Percentiles rank a stretch among this genome's conserved stretches.
phyloP scores from a whole-genome alignment of 2,888 invertebrate species.

The Oasisia sp. region DNA sequence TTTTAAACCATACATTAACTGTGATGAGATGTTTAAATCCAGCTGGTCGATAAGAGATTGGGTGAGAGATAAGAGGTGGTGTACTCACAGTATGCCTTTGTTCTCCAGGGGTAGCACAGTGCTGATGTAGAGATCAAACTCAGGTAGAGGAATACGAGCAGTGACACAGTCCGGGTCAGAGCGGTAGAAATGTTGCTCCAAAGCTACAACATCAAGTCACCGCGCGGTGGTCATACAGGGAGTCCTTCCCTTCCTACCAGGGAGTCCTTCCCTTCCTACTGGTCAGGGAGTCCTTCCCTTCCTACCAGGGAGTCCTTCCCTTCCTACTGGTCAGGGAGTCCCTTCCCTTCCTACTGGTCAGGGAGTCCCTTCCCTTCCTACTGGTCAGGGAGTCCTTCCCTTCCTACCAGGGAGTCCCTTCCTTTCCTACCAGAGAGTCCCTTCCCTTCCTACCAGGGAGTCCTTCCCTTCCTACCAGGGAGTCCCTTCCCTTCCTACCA shows the following conservation, averaged over 20 bases:
- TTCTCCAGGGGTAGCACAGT: slow-evolving; percentile 64
- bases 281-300: no score
- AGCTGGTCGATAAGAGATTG: background rate
- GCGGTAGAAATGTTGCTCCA: slow-evolving; percentile 72
- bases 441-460: no score
- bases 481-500: no score
- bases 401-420: no score
- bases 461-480: no score
- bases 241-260: background rate
- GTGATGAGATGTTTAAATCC: background rate
- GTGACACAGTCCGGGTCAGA: slow-evolving; percentile 75
- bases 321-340: no score
- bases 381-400: no score
- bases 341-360: no score
- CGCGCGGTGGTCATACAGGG: background rate
- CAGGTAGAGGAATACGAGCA: slow-evolving; percentile 74
- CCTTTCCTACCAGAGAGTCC: no score
- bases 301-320: no score
- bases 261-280: background rate
- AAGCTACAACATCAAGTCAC: slow-evolving; percentile 46
- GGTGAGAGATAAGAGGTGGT: background rate
- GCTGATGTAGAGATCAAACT: slow-evolving; percentile 76
- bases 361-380: no score
- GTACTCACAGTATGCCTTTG: slow-evolving; percentile 61
- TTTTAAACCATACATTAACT: no score